These are phyloP conservation scores for Morone saxatilis DNA, from an alignment of 2,113 vertebrate genomes.

Conservation along the genomic window DNA sequence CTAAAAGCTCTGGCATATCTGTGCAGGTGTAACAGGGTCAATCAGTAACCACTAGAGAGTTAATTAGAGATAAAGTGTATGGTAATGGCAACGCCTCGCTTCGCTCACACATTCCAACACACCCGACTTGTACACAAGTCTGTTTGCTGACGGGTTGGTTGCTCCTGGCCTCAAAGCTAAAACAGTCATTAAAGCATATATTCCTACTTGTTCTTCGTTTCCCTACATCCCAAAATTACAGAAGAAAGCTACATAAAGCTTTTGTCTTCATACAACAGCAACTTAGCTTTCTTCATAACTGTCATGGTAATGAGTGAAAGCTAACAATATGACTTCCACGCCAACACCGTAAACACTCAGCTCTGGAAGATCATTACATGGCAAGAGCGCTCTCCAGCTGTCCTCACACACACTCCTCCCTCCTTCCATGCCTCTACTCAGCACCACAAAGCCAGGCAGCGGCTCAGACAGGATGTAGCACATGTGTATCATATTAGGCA, in stretches of 20 bases:
- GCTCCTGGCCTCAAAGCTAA: not conserved
- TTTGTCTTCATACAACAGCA: conserved; percentile 10
- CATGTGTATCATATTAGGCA: conserved; percentile 82
- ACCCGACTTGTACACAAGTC: conserved; percentile 32
- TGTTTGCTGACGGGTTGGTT: conserved; percentile 32
- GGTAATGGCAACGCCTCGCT: conserved; percentile 59
- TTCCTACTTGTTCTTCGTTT: not conserved
- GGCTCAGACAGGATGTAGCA: conserved; percentile 82
- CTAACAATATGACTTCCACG: conserved; percentile 52
- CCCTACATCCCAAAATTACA: conserved; percentile 2
- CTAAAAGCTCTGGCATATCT: conserved; percentile 70
- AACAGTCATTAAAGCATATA: conserved; percentile 16
- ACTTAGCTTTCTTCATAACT: not conserved
- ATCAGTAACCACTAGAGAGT: conserved; percentile 77
- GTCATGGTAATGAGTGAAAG: conserved; percentile 13
- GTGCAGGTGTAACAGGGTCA: conserved; percentile 79
- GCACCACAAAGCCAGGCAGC: conserved; percentile 51
- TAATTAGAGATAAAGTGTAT: conserved; percentile 79
- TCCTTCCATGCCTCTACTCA: conserved; percentile 9
- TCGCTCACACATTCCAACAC: conserved; percentile 58
- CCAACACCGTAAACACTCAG: conserved; percentile 36
- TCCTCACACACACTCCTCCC: conserved; percentile 35
- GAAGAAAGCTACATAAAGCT: not conserved
- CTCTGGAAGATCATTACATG: conserved; percentile 33
- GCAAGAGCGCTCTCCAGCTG: conserved; percentile 53